These are phyloP conservation scores for Eufriesea mexicana DNA, from an alignment of 1,140 invertebrate species.

Conservation along the genomic window DNA sequence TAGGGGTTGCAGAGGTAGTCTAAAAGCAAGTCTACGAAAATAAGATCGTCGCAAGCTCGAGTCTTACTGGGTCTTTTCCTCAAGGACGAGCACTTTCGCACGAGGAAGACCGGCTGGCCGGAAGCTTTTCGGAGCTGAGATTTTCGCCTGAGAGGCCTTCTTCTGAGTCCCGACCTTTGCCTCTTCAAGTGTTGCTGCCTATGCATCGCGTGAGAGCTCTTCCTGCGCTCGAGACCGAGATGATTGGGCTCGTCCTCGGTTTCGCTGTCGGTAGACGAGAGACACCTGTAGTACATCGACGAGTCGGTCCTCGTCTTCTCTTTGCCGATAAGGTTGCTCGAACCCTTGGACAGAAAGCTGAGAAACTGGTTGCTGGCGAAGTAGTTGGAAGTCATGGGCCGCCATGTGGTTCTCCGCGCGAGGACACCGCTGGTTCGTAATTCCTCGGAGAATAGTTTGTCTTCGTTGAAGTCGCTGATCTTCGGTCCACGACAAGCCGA, in stretches of 20 bases:
- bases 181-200: constrained; percentile 57
- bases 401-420: constrained; percentile 63
- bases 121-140: constrained; percentile 74
- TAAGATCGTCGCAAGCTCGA: not conserved
- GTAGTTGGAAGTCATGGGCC: constrained; percentile 64
- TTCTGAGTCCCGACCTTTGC: constrained; percentile 65
- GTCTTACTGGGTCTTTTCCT: constrained; percentile 79
- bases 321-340: constrained; percentile 28
- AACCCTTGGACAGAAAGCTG: constrained; percentile 71
- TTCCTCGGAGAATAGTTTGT: constrained; percentile 78
- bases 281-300: constrained; percentile 61
- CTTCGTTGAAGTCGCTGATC: constrained; percentile 81
- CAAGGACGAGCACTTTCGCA: constrained; percentile 78
- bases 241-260: constrained; percentile 49
- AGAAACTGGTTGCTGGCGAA: constrained; percentile 79
- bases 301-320: constrained; percentile 47
- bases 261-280: constrained; percentile 76
- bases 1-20: too few species aligned
- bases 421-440: constrained; percentile 65
- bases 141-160: constrained; percentile 76
- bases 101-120: constrained; percentile 79
- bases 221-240: constrained; percentile 38
- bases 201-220: constrained; percentile 34
- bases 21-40: too few species aligned
- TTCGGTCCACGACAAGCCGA: constrained; percentile 72